Evolutionary conservation across 2,888 invertebrate genomes (phyloP), one percentile per base, ranked within the genome.

Genomic region (Belgica antarctica): DNA sequence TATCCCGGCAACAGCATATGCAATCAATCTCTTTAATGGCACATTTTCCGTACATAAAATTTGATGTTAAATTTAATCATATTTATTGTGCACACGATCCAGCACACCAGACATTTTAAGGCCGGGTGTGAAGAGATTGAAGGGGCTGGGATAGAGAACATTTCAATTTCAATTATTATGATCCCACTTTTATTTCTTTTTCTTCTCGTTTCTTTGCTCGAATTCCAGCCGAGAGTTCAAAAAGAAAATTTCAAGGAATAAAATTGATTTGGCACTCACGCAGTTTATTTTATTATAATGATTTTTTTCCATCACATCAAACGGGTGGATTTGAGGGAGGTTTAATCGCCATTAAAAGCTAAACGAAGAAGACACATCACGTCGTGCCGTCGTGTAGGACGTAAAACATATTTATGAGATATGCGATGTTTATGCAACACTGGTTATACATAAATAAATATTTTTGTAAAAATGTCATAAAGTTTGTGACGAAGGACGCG

Each of bases 1-100:
- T 4, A 10, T 2, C 22, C 24, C 7, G 25, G 7, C 59, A 1
- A 8, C 22, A 4, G 24, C 24, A 17, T 22, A 57, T 24, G 47
- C 36, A 65, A 65, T 65, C 65, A 65, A 65, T 65, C 65, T 65
- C 46, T 65, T 65, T 65, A 65, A 65, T 65, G 27, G 65, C 65
- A 65, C 25, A 62, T 34, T 62, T 62, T 57, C 57, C 31, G 41
- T 12, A 27, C 36, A 36, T 24, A 62, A 28, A 22, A 24, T 41
- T 62, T 41, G 62, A 36, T 62, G 22, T 34, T 62, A 36, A 27
- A 62, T 62, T 65, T 65, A 47, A 65, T 65, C 41, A 65, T 65
- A 65, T 65, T 65, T 65, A 65, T 65, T 65, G 65, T 47, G 34
- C 46, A 65, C 36, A 62, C 34, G 62, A 34, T 62, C 22, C 31